Conservation (phyloP, 2,888 invertebrate genomes). For the Spodoptera littoralis region DNA sequence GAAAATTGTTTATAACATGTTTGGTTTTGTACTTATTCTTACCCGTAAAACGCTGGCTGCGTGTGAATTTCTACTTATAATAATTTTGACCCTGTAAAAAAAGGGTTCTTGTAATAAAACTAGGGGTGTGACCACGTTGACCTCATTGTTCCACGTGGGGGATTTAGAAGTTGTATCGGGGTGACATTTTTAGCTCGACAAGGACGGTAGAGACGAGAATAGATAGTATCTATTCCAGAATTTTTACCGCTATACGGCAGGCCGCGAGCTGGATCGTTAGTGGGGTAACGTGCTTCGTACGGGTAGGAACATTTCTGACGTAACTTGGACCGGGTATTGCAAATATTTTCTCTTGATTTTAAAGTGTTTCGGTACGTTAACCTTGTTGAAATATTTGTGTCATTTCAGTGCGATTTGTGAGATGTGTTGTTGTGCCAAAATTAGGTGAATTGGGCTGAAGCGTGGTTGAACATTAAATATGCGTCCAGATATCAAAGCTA, state of each 20-base stretch:
- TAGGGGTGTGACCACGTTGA: slow-evolving; percentile 10
- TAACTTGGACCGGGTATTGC: slow-evolving; percentile 11
- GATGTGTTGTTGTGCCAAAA: too few species aligned
- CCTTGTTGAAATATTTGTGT: background rate
- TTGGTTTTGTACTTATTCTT: too few species aligned
- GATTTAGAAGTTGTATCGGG: slow-evolving; percentile 6
- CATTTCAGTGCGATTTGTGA: too few species aligned
- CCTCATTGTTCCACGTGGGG: slow-evolving; percentile 25
- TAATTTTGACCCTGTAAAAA: background rate
- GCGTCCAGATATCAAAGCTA: too few species aligned
- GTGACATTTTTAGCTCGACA: slow-evolving; percentile 40
- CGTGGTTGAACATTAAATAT: too few species aligned
- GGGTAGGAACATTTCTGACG: slow-evolving; percentile 29
- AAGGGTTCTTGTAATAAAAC: too few species aligned
- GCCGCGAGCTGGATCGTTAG: slow-evolving; percentile 42
- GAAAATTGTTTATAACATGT: slow-evolving; percentile 2
- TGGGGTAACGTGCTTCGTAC: slow-evolving; percentile 30
- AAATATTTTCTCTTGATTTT: background rate
- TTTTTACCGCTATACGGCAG: slow-evolving; percentile 38
- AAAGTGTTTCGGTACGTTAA: background rate
- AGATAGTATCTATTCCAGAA: slow-evolving; percentile 46
- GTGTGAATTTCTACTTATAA: slow-evolving; percentile 4
- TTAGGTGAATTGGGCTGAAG: too few species aligned
- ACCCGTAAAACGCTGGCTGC: background rate
- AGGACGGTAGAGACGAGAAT: slow-evolving; percentile 45